These are phyloP conservation scores for Thermophis baileyi DNA, from an alignment of 2,113 vertebrate genomes.

Conservation along the genomic window DNA sequence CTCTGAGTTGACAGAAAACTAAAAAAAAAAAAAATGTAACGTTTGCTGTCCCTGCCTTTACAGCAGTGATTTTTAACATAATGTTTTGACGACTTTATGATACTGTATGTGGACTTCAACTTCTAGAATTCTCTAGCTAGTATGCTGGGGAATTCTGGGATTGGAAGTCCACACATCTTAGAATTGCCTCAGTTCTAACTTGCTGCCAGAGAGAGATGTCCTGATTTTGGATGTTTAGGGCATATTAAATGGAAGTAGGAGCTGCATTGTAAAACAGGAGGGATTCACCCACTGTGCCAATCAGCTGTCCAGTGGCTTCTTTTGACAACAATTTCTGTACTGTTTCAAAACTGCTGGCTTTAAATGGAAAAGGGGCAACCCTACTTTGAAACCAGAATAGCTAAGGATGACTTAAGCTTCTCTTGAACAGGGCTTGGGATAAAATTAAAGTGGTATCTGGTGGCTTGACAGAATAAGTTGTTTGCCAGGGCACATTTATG, in stretches of 20 bases:
- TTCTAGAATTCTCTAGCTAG: not conserved
- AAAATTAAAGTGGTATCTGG: not conserved
- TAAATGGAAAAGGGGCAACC: not conserved
- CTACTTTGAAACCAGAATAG: not conserved
- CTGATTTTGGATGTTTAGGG: not conserved
- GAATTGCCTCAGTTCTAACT: not conserved
- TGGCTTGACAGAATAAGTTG: not conserved
- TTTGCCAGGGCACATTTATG: not conserved
- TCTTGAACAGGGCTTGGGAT: not conserved
- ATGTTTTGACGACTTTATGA: not conserved
- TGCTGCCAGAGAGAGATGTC: not conserved
- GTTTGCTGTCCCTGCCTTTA: not conserved
- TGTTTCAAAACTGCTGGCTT: not conserved
- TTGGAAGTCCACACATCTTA: not conserved
- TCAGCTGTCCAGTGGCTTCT: not conserved
- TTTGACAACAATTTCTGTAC: not conserved
- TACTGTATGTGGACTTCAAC: not conserved
- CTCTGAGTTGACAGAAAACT: not conserved
- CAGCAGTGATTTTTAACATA: not conserved
- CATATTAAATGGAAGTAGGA: not conserved
- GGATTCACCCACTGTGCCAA: not conserved
- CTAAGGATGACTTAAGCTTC: not conserved
- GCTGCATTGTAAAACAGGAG: not conserved
- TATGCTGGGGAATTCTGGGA: not conserved
- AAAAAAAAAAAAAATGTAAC: not conserved